These are phyloP conservation scores for Nasonia giraulti DNA, from an alignment of 1,140 invertebrate genomes.

Conservation along the genomic window DNA sequence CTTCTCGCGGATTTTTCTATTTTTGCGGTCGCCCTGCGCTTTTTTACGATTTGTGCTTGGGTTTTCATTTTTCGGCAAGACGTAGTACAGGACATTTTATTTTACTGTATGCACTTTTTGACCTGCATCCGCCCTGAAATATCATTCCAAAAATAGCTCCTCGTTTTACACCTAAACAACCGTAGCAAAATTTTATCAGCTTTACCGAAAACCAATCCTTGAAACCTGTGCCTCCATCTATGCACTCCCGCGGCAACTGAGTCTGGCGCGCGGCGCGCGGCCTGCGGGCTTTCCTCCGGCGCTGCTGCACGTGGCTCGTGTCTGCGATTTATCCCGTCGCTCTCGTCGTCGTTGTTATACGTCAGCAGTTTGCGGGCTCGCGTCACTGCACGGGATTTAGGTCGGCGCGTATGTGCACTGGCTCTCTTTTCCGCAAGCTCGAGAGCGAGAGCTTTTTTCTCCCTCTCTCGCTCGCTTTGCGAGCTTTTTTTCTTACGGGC, in stretches of 20 bases:
- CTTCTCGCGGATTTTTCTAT: not conserved
- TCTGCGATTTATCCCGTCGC: conserved; percentile 37
- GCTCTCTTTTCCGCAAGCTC: conserved; percentile 20
- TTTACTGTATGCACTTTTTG: too few species aligned
- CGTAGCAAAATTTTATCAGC: not conserved
- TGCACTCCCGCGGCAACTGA: conserved; percentile 54
- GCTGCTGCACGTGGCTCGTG: not conserved
- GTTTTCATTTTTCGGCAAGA: not conserved
- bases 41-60: not conserved
- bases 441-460: not conserved
- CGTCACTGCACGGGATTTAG: conserved; percentile 19
- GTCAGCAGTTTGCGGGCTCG: conserved; percentile 12
- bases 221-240: conserved; percentile 62
- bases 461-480: too few species aligned
- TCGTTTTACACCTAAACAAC: too few species aligned
- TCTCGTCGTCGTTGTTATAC: not conserved
- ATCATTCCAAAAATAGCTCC: too few species aligned
- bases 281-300: not conserved
- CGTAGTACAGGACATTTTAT: too few species aligned
- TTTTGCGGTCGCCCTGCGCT: too few species aligned
- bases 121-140: too few species aligned
- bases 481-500: not conserved
- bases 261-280: not conserved
- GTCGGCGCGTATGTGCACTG: conserved; percentile 11
- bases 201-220: not conserved